Percentiles rank a stretch among this genome's conserved stretches.
Evolutionary conservation across 2,797 vertebrate species (phyloP).

Genomic region (Neopelma chrysocephalum): DNA sequence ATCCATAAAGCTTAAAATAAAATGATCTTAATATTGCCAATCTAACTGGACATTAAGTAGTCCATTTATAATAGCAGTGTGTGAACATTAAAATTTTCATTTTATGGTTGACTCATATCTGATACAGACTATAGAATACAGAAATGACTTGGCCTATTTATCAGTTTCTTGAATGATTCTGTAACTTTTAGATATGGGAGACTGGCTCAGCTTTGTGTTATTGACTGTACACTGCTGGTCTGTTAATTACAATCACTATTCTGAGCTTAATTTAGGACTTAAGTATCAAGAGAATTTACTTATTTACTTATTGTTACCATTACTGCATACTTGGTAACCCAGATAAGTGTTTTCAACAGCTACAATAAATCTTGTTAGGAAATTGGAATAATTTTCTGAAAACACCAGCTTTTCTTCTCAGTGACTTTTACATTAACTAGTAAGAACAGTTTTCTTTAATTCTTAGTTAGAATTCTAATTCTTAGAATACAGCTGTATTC

Average conservation of each 20-base stretch:
- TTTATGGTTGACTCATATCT: not conserved
- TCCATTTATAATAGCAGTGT: not conserved
- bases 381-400: not conserved
- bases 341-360: not conserved
- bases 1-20: constrained; percentile 51
- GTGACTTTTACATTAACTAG: not conserved
- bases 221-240: not conserved
- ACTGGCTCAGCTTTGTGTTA: not conserved
- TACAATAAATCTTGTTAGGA: not conserved
- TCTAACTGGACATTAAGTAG: not conserved
- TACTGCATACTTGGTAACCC: not conserved
- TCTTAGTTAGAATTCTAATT: not conserved
- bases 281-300: not conserved
- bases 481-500: not conserved
- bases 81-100: not conserved
- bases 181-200: not conserved
- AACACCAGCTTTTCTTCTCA: not conserved
- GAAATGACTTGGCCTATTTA: not conserved
- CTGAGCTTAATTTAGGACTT: not conserved
- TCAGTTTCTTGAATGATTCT: not conserved
- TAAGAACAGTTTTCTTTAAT: not conserved
- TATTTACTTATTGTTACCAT: not conserved
- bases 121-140: not conserved
- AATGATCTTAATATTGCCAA: not conserved
- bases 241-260: not conserved